Evolutionary conservation across 1,140 invertebrate genomes (phyloP), one percentile per base, ranked within the genome.

Genomic region (Calliphora vicina): DNA sequence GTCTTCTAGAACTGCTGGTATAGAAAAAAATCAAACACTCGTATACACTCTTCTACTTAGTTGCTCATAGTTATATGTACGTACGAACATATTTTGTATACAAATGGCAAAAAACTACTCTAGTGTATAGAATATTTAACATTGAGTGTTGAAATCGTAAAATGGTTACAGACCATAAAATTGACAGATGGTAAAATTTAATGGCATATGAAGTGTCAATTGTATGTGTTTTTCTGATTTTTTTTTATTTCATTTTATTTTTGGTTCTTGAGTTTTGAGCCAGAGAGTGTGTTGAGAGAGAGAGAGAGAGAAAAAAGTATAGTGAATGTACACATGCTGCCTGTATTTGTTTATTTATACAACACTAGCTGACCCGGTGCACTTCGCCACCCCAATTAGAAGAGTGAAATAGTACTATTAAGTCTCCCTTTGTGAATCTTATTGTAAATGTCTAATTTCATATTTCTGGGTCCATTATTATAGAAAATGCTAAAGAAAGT

Each of bases 151-250:
- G 74, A 78, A 78, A 78, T 78, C 74, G 42, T 78, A 78, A 78
- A 78, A 78, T 78, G 74, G 74, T 78, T 78, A 43, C 74, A 78
- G 74, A 78, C 74, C 74, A 78, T 78, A 78, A 78, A 78, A 78
- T 78, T 78, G 74, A 78, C 74, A 78, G 74, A 78, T 78, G 74
- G 74, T 78, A 78, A 78, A 45, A 23, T 43, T 78, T 43, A 78
- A 78, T 78, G 74, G 74, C 74, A 78, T 78, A 78, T 45, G 35
- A 78, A 78, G 74, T 78, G 74, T 78, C 74, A 43, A 78, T 78
- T 42, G n/a, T 20, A 73, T 27, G 27, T 20, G 23, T 42, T 76
- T 42, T 73, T 35, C 8, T 76, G 6, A 8, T 35, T 42, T 76
- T 29, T 35, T 20, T 20, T n/a, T n/a, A n/a, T 29, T 6, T 4